Base-by-base conservation (phyloP, 2,797 vertebrate species). In the Hoplostethus mediterraneus region DNA sequence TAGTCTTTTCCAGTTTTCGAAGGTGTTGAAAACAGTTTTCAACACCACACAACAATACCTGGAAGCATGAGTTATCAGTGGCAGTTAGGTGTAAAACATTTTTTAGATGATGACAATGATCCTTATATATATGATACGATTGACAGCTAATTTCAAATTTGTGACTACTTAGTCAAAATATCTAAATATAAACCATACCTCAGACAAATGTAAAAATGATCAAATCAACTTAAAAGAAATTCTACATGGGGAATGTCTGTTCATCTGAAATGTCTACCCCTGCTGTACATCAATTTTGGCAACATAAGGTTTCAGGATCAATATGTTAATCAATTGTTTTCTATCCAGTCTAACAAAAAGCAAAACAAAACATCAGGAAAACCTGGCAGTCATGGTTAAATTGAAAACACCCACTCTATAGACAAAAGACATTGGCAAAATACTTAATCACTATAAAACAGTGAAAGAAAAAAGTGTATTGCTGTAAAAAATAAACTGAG, bases 341-440 rank as follows among this genome's bases (percentile, higher is more conserved):
- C 77, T 83, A 88, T 74, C 78, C 78, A 88, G 71, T 53, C 56
- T 76, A 80, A 85, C 66, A 80, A 81, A 79, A 88, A 28, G 65
- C 67, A 87, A 87, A 87, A 87, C 76, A 82, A 83, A 88, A 86
- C 85, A 88, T 82, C 63, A 85, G 84, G 75, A 82, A 89, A 88
- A 86, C 78, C 80, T 91, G 93, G 92, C 93, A 94, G 92, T 93
- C 73, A 67, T 81, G 83, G 86, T 87, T 90, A 90, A 85, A 83
- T 70, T 69, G 42, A 62, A 78, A 67, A 86, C 77, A 88, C 83
- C 86, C 71, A 77, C 71, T 86, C 82, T 83, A 89, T 75, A 83
- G 71, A 91, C 77, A 84, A 81, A 3, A 84, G 71, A 90, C 80
- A 90, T 92, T 88, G 87, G 90, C 84, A 90, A 90, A 90, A 86